A percentile compares a stretch with the other conserved stretches of the same genome.
Evolutionary conservation across 2,888 invertebrate genomes (phyloP).

Genomic region (Plagiodera versicolora): DNA sequence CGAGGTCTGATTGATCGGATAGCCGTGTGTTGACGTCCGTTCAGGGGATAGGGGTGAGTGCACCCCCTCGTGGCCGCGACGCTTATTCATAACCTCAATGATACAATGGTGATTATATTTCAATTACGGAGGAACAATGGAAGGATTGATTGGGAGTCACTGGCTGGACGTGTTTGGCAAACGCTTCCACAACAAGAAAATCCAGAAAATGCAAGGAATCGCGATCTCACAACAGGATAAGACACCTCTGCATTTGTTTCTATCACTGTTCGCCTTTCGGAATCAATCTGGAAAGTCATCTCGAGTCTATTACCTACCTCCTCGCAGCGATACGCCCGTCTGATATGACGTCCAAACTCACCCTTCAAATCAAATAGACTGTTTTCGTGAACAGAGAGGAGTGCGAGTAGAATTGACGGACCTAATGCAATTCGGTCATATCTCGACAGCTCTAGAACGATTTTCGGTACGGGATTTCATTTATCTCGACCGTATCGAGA

Average conservation of each 20-base stretch:
- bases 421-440: slow-evolving; percentile 38
- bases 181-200: too few species aligned
- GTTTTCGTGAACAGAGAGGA: slow-evolving; percentile 17
- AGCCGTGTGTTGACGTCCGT: slow-evolving; percentile 41
- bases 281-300: not conserved
- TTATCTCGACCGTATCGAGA: slow-evolving; percentile 33
- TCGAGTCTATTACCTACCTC: not conserved
- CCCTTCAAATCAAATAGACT: slow-evolving; percentile 14
- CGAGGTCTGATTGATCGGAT: slow-evolving; percentile 44
- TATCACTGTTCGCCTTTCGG: not conserved
- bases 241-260: too few species aligned
- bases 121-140: slow-evolving; percentile 9
- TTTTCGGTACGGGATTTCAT: slow-evolving; percentile 33
- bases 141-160: not conserved
- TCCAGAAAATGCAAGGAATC: too few species aligned
- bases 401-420: slow-evolving; percentile 30
- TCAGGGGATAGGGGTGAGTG: slow-evolving; percentile 24
- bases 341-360: slow-evolving; percentile 10
- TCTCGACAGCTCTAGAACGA: slow-evolving; percentile 35
- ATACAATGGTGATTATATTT: slow-evolving; percentile 22
- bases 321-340: not conserved
- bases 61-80: slow-evolving; percentile 24
- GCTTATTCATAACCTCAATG: slow-evolving; percentile 31
- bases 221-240: too few species aligned
- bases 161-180: too few species aligned